Percentiles rank a stretch among this genome's conserved stretches.
Evolutionary conservation across 2,113 vertebrate genomes (phyloP).

Genomic region (Chloroceryle aenea): DNA sequence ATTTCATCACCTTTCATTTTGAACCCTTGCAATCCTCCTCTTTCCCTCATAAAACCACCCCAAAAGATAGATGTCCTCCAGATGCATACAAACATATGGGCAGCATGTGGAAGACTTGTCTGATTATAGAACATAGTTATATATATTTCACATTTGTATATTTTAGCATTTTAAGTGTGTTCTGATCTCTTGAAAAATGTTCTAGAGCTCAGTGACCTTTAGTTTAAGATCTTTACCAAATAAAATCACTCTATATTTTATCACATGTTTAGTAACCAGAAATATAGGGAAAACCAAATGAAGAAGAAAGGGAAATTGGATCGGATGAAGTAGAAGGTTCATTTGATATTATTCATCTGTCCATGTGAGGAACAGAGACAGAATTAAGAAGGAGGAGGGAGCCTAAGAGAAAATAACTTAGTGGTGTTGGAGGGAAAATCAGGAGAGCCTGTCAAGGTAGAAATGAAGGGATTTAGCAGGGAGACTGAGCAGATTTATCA

Average conservation of each 20-base stretch:
- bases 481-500: neutral
- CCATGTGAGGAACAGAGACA: neutral
- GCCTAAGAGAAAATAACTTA: neutral
- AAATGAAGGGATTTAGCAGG: neutral
- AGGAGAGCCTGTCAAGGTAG: neutral
- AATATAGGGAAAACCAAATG: neutral
- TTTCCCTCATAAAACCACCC: neutral
- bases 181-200: neutral
- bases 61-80: neutral
- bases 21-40: neutral
- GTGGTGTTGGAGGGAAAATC: neutral
- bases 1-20: neutral
- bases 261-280: neutral
- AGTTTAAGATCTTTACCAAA: neutral
- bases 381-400: neutral
- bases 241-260: neutral
- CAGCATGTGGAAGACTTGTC: neutral
- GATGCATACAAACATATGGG: rapidly evolving
- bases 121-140: neutral
- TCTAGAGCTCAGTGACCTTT: rapidly evolving
- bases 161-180: neutral
- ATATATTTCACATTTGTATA: neutral
- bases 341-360: neutral
- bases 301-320: neutral
- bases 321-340: neutral